phyloP scores from a whole-genome alignment of 2,888 invertebrate genomes.

The Dendrolimus pini region DNA sequence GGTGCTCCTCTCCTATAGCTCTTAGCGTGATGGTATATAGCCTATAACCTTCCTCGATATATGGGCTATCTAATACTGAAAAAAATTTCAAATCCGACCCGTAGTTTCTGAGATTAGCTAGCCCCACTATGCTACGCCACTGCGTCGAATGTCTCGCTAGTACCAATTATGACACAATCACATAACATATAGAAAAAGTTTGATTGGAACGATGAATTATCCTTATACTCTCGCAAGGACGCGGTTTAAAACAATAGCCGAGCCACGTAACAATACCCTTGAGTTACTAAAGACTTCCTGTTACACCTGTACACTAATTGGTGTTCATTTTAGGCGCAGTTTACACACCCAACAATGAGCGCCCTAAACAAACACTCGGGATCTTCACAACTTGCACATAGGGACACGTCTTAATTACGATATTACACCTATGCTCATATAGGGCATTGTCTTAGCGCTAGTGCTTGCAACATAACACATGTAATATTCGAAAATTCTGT shows the following conservation, averaged over 20 bases:
- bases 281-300: not conserved
- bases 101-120: too few species aligned
- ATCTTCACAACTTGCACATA: conserved; percentile 11
- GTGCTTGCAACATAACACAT: not conserved
- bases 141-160: too few species aligned
- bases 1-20: too few species aligned
- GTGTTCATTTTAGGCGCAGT: not conserved
- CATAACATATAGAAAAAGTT: too few species aligned
- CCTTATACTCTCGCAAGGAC: not conserved
- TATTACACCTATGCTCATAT: conserved; percentile 3
- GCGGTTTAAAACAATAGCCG: not conserved
- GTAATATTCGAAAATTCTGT: not conserved
- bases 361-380: conserved; percentile 3
- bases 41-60: too few species aligned
- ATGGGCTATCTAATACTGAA: too few species aligned
- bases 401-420: conserved; percentile 11
- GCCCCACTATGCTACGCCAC: too few species aligned
- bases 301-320: not conserved
- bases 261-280: not conserved
- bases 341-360: not conserved
- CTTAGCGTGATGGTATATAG: too few species aligned
- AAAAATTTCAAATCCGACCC: too few species aligned
- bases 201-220: too few species aligned
- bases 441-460: not conserved
- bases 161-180: too few species aligned